Conservation (phyloP, 2,888 invertebrate species). For the Hemistola chrysoprasaria region DNA sequence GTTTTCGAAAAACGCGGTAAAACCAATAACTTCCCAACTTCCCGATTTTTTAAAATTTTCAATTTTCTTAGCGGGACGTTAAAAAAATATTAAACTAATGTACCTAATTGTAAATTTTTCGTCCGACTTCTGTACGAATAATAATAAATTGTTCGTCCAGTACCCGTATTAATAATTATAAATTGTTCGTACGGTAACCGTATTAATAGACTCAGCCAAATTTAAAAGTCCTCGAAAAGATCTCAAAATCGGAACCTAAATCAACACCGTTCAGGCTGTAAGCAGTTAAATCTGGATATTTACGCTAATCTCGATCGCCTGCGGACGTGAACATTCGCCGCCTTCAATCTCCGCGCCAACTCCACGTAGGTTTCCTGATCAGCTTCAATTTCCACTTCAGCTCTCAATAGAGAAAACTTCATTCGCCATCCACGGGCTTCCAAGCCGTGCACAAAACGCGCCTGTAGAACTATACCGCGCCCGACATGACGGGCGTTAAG, state of each 20-base stretch:
- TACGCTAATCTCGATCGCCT: slow-evolving; percentile 54
- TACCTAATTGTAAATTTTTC: too few relatives aligned
- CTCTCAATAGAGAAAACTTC: slow-evolving; percentile 67
- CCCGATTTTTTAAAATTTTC: too few relatives aligned
- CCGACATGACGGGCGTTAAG: slow-evolving; percentile 65
- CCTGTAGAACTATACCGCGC: slow-evolving; percentile 64
- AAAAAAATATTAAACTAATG: too few relatives aligned
- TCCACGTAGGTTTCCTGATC: slow-evolving; percentile 65
- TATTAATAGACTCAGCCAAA: too few relatives aligned
- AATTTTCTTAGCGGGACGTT: too few relatives aligned
- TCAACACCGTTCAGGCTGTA: slow-evolving; percentile 17
- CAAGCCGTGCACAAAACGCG: slow-evolving; percentile 67
- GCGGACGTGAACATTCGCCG: slow-evolving; percentile 66
- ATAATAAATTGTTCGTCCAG: too few relatives aligned
- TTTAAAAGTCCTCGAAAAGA: too few relatives aligned
- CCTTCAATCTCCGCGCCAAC: slow-evolving; percentile 60
- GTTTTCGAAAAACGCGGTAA: too few relatives aligned
- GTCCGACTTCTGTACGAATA: too few relatives aligned
- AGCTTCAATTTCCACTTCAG: slow-evolving; percentile 73
- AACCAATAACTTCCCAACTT: too few relatives aligned
- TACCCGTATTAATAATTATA: too few relatives aligned
- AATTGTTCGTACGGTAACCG: too few relatives aligned
- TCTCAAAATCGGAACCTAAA: background rate
- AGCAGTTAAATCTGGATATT: slow-evolving; percentile 50
- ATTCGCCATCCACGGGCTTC: slow-evolving; percentile 72